Base-by-base conservation (phyloP, 2,888 invertebrate genomes). In the Lottia gigantea region DNA sequence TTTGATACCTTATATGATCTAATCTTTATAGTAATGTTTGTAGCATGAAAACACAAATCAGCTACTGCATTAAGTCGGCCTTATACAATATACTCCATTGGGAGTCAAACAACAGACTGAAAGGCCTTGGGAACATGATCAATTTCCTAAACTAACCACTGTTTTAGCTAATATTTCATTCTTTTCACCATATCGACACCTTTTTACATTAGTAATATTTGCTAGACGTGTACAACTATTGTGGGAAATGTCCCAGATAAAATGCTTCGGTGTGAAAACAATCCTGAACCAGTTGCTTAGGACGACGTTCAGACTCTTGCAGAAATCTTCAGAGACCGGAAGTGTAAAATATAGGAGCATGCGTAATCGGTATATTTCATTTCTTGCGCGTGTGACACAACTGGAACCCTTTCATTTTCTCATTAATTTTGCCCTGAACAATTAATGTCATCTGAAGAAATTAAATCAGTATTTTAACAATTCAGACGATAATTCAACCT, bases 131-230 rank as follows among this genome's bases (percentile, higher is more conserved):
- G 19, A 55, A 23, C 55, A 19, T 12, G 19, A 55, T 55, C 23
- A 23, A 19, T 55, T 55, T 55, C 14, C 55, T 55, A 19, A 12
- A 55, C 55, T 55, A 55, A 55, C 55, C 55, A 55, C 23, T 55
- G 23, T 55, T 55, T 23, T 23, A 19, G 19, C 19, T 55, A 55
- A 23, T 55, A 23, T 55, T 55, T 55, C 55, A 55, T 23, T 23
- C 19, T 23, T 55, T 55, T 55, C 23, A 19, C 23, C 23, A 14
- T 23, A 19, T 23, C 23, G 23, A 23, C 55, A 55, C 55, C 55
- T 55, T 55, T 55, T 55, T 55, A 23, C 19, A 55, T 55, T 55
- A 55, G 55, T 55, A 55, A 55, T 55, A 55, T 55, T 55, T 55
- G 55, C 55, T 55, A 23, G 55, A 55, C 55, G 55, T 55, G 55